Percentiles rank a stretch among this genome's conserved stretches.
phyloP scores from a whole-genome alignment of 2,113 vertebrate genomes.

The Epinephelus fuscoguttatus region DNA sequence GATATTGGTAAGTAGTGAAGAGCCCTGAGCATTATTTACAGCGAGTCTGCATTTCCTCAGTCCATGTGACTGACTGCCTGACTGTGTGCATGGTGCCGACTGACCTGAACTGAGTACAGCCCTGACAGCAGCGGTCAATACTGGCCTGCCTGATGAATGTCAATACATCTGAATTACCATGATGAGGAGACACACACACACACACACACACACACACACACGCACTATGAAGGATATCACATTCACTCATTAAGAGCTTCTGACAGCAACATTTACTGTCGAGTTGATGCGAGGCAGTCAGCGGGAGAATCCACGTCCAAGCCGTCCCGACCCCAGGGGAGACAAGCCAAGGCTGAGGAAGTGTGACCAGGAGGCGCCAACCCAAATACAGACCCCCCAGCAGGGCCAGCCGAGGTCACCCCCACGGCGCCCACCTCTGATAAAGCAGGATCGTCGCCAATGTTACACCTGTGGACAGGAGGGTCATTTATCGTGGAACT shows the following conservation, averaged over 20 bases:
- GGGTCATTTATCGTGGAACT: too few relatives aligned
- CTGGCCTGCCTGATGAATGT: conserved; percentile 23
- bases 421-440: too few relatives aligned
- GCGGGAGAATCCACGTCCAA: too few relatives aligned
- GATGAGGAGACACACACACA: conserved; percentile 17
- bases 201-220: too few relatives aligned
- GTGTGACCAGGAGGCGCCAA: too few relatives aligned
- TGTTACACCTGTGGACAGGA: too few relatives aligned
- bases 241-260: neutral
- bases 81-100: conserved; percentile 1
- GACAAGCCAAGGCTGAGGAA: too few relatives aligned
- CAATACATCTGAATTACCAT: conserved; percentile 70
- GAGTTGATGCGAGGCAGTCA: too few relatives aligned
- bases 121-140: conserved; percentile 55
- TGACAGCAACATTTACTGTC: neutral
- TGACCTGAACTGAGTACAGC: neutral
- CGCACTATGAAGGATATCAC: neutral
- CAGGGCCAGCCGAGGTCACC: too few relatives aligned
- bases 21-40: conserved; percentile 7
- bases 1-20: conserved; percentile 1
- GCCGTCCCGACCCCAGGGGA: too few relatives aligned
- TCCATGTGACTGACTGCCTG: neutral
- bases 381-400: too few relatives aligned
- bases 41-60: neutral
- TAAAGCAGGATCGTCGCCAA: too few relatives aligned